These are phyloP conservation scores for Etheostoma spectabile DNA, from an alignment of 2,113 vertebrate species.

Conservation along the genomic window DNA sequence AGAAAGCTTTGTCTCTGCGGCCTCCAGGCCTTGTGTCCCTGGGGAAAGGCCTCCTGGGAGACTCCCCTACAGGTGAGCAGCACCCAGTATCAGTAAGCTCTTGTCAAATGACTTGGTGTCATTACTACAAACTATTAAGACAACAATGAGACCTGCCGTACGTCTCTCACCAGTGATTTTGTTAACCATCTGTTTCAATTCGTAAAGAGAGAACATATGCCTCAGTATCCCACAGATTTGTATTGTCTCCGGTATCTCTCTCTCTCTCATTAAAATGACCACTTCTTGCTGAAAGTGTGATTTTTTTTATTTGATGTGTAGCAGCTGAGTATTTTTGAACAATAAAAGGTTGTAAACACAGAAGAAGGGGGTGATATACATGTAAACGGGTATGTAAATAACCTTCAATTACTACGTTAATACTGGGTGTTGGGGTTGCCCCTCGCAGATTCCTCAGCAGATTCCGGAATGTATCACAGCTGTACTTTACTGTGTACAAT, in stretches of 20 bases:
- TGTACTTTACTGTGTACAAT: conserved; percentile 46
- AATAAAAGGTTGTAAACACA: not conserved
- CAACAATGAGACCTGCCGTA: not conserved
- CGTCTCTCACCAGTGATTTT: not conserved
- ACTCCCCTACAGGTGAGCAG: conserved; percentile 90
- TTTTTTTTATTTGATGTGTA: not conserved
- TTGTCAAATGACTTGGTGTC: not conserved
- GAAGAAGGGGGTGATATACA: not conserved
- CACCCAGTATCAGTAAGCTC: not conserved
- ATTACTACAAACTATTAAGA: conserved; percentile 11
- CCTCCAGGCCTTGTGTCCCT: conserved; percentile 82
- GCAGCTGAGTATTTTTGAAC: not conserved
- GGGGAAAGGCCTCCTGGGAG: conserved; percentile 89
- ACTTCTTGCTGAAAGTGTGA: not conserved
- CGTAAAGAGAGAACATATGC: not conserved
- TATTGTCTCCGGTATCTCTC: not conserved
- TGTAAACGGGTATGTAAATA: not conserved
- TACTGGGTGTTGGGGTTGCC: not conserved
- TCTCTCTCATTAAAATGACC: not conserved
- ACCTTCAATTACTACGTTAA: not conserved
- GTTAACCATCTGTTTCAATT: not conserved
- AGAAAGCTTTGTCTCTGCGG: conserved; percentile 88
- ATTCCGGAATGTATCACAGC: conserved; percentile 7
- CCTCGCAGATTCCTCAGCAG: not conserved
- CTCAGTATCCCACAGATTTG: conserved; percentile 6